A percentile compares a stretch with the other conserved stretches of the same genome.
Evolutionary conservation across 2,888 invertebrate genomes (phyloP).

Genomic region (Azorinus chamasolen): DNA sequence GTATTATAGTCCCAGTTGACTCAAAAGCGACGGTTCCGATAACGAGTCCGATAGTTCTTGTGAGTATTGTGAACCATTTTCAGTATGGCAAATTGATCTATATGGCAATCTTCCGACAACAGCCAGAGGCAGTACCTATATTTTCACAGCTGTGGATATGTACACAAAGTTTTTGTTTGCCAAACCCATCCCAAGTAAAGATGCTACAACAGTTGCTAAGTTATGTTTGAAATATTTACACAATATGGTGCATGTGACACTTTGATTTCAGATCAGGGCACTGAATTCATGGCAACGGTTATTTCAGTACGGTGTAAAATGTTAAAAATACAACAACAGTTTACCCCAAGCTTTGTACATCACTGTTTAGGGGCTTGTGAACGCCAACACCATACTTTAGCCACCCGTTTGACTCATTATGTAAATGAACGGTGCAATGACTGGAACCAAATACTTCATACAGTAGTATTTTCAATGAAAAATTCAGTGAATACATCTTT

Average conservation of each 20-base stretch:
- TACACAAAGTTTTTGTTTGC: slow-evolving; percentile 50
- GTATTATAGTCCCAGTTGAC: too few relatives aligned
- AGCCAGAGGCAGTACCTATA: slow-evolving; percentile 32
- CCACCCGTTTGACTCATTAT: slow-evolving; percentile 44
- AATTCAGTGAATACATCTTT: slow-evolving; percentile 36
- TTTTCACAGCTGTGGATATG: slow-evolving; percentile 51
- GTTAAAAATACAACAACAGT: slow-evolving; percentile 43
- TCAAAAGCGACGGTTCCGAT: too few relatives aligned
- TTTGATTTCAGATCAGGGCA: slow-evolving; percentile 46
- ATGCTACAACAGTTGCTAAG: slow-evolving; percentile 55
- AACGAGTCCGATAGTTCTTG: too few relatives aligned
- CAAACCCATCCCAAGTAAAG: slow-evolving; percentile 35
- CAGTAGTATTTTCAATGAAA: slow-evolving; percentile 56
- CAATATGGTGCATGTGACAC: slow-evolving; percentile 57
- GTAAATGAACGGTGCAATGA: slow-evolving; percentile 33
- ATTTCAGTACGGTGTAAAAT: slow-evolving; percentile 42
- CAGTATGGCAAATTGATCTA: slow-evolving; percentile 47
- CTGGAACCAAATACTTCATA: slow-evolving; percentile 26
- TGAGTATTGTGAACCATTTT: slow-evolving; percentile 42
- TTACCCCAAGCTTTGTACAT: slow-evolving; percentile 47
- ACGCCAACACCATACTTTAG: slow-evolving; percentile 38
- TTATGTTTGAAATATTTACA: slow-evolving; percentile 34
- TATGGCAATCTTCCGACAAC: slow-evolving; percentile 40
- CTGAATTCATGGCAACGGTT: slow-evolving; percentile 51
- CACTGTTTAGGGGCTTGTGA: slow-evolving; percentile 37